Percentiles rank a stretch among this genome's conserved stretches.
These are phyloP conservation scores for Oryzias sinensis DNA, from an alignment of 2,797 vertebrate species.

Conservation along the genomic window DNA sequence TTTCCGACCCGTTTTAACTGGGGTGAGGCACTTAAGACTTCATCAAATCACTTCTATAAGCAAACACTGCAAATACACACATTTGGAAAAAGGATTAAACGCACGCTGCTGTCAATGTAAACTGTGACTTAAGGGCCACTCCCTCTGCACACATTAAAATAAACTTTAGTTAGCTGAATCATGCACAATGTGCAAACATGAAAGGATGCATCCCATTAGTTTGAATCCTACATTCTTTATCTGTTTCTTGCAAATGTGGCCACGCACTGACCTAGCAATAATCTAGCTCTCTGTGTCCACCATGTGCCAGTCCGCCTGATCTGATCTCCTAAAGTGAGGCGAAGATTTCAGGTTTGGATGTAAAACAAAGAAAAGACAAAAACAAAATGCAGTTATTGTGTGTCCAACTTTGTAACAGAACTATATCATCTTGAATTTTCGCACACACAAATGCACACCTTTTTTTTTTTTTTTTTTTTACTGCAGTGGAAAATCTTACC, in stretches of 20 bases:
- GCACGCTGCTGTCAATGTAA: conserved; percentile 10
- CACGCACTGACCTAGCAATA: conserved; percentile 9
- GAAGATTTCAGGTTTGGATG: too few relatives aligned
- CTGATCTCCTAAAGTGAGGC: neutral
- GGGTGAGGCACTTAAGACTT: conserved; percentile 11
- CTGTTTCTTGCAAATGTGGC: neutral
- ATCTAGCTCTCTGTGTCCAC: neutral
- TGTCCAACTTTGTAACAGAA: conserved; percentile 39
- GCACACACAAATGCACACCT: conserved; percentile 20
- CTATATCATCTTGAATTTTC: conserved; percentile 23
- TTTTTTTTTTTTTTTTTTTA: conserved; percentile 51
- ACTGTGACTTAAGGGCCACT: conserved; percentile 20
- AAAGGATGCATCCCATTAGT: neutral
- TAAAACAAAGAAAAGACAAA: neutral
- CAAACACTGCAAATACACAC: neutral
- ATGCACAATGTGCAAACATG: neutral
- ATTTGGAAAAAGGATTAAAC: conserved; percentile 13
- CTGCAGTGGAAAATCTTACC: conserved; percentile 84
- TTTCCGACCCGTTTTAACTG: neutral
- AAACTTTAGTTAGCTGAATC: neutral
- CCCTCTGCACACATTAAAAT: conserved; percentile 35
- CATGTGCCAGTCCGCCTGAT: conserved; percentile 5
- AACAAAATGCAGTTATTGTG: conserved; percentile 12
- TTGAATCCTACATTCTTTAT: conserved; percentile 23
- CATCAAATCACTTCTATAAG: conserved; percentile 18